These are phyloP conservation scores for Coptodon rendalli DNA, from an alignment of 2,113 vertebrate genomes.

Conservation along the genomic window DNA sequence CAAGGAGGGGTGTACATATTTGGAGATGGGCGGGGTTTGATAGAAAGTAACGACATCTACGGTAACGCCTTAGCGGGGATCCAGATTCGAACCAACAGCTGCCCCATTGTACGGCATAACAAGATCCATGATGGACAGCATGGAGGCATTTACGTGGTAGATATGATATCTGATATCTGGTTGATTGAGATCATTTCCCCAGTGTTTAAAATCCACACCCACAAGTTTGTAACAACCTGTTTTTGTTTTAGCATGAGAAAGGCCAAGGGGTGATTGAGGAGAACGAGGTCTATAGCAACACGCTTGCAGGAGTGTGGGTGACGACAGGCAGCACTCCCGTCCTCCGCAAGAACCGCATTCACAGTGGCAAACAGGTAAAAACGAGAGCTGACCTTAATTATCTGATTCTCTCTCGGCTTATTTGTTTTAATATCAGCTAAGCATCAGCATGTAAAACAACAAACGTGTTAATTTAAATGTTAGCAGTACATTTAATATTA, in stretches of 20 bases:
- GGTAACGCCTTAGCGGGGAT: conserved; percentile 98
- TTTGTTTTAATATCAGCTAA: neutral
- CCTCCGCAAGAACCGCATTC: conserved; percentile 95
- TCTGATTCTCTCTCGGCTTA: neutral
- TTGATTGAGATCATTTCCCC: neutral
- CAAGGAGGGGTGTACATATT: conserved; percentile 99
- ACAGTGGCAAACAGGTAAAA: conserved; percentile 96
- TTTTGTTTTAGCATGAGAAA: conserved; percentile 87
- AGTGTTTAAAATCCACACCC: neutral
- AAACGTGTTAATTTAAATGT: neutral
- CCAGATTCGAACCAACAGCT: conserved; percentile 99
- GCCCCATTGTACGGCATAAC: conserved; percentile 98
- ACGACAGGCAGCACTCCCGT: conserved; percentile 98
- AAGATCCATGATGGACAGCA: conserved; percentile 99
- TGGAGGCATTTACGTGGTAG: conserved; percentile 97
- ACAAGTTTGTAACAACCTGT: neutral
- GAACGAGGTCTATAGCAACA: conserved; percentile 99
- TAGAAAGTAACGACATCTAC: conserved; percentile 99
- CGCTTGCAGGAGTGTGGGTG: conserved; percentile 97
- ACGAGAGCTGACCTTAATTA: neutral
- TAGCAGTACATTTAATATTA: neutral
- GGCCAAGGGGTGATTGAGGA: conserved; percentile 99
- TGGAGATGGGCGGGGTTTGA: conserved; percentile 97
- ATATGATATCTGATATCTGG: conserved; percentile 17
- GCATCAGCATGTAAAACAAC: neutral